Percentiles rank a stretch among this genome's conserved stretches.
Evolutionary conservation across 1,140 invertebrate species (phyloP).

Genomic region (Drosophila mayri): DNA sequence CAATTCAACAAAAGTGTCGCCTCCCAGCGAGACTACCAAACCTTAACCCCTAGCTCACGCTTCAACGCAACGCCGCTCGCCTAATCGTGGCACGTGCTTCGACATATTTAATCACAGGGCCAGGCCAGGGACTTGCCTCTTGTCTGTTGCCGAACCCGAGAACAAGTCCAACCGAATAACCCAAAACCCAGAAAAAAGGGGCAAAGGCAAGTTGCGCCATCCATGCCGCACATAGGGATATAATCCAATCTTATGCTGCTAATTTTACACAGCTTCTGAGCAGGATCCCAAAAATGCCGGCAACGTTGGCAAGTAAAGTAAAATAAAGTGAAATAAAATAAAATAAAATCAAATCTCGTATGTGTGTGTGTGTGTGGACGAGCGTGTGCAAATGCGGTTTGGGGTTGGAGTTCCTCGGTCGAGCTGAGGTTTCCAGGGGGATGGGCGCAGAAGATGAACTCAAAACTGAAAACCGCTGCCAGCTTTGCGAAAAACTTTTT

Average conservation of each 20-base stretch:
- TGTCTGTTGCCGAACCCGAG: constrained; percentile 7
- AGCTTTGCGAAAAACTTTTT: constrained; percentile 67
- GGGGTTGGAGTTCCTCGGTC: constrained; percentile 17
- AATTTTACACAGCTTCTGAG: constrained; percentile 74
- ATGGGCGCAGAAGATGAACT: constrained; percentile 29
- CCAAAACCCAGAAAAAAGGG: constrained; percentile 34
- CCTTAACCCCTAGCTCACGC: constrained; percentile 57
- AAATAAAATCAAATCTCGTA: constrained; percentile 76
- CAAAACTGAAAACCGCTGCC: constrained; percentile 63
- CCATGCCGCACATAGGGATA: constrained; percentile 69
- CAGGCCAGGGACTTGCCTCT: constrained; percentile 49
- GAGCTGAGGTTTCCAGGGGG: constrained; percentile 4
- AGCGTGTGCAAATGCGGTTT: constrained; percentile 74
- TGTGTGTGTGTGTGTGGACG: constrained; percentile 47
- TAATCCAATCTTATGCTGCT: constrained; percentile 83
- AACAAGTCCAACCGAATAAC: constrained; percentile 24
- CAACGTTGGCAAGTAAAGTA: constrained; percentile 15
- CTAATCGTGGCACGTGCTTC: constrained; percentile 82
- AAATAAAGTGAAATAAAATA: constrained; percentile 58
- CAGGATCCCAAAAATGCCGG: constrained; percentile 57
- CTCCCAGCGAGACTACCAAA: constrained; percentile 8
- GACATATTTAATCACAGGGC: constrained; percentile 78
- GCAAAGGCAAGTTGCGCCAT: constrained; percentile 32
- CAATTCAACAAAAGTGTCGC: constrained; percentile 72
- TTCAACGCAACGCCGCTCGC: constrained; percentile 68